Conservation (phyloP, 2,797 vertebrate genomes). For the Rousettus madagascariensis region DNA sequence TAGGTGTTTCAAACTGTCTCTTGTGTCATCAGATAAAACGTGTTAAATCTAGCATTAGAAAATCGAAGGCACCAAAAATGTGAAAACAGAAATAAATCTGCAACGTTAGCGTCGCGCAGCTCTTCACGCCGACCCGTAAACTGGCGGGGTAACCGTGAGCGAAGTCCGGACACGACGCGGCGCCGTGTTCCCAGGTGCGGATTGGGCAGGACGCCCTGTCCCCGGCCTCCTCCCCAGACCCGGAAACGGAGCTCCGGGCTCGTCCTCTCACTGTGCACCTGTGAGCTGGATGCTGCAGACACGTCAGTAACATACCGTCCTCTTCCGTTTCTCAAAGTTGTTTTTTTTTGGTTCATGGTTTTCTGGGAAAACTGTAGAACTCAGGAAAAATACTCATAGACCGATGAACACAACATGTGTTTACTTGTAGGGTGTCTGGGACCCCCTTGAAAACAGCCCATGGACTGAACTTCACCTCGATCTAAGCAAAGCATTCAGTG, state of each 20-base stretch:
- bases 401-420: not conserved
- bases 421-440: not conserved
- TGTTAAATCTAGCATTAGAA: not conserved
- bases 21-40: not conserved
- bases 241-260: not conserved
- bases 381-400: slow-evolving; percentile 7
- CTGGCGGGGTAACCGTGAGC: not conserved
- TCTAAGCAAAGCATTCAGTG: not conserved
- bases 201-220: not conserved
- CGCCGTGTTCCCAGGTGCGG: not conserved
- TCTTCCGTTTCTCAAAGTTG: not conserved
- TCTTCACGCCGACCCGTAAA: not conserved
- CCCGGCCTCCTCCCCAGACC: not conserved
- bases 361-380: slow-evolving; percentile 20
- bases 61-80: not conserved
- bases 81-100: not conserved
- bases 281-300: not conserved
- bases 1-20: not conserved
- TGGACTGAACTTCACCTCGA: not conserved
- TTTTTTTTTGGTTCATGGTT: not conserved
- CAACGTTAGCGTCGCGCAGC: not conserved
- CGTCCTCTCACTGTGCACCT: not conserved
- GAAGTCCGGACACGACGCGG: not conserved
- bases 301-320: not conserved
- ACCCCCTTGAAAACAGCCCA: not conserved